Evolutionary conservation across 1,140 invertebrate genomes (phyloP).

Genomic region (Habropoda laboriosa): DNA sequence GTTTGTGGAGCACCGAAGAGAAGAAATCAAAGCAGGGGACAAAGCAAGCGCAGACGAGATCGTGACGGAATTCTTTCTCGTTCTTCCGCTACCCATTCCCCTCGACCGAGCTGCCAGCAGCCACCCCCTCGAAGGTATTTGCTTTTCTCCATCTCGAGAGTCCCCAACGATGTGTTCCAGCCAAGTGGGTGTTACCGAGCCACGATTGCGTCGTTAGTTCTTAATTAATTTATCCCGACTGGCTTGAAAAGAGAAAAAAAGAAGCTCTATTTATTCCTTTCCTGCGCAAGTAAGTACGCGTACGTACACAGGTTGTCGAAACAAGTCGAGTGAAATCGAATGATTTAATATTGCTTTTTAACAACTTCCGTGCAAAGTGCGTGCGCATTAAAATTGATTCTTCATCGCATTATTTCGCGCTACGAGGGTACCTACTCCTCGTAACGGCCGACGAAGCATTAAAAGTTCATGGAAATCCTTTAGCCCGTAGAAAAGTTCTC

Average conservation of each 20-base stretch:
- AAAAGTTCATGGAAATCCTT: slow-evolving; percentile 26
- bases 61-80: slow-evolving; percentile 74
- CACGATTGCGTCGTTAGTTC: slow-evolving; percentile 15
- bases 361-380: not conserved
- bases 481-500: slow-evolving; percentile 24
- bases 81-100: slow-evolving; percentile 53
- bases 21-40: slow-evolving; percentile 81
- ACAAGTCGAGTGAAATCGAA: not conserved
- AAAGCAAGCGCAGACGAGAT: slow-evolving; percentile 77
- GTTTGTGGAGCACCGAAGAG: slow-evolving; percentile 63
- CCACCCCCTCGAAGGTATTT: slow-evolving; percentile 51
- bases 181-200: slow-evolving; percentile 36
- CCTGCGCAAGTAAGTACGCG: no score
- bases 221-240: slow-evolving; percentile 40
- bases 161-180: slow-evolving; percentile 21
- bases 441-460: not conserved
- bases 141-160: slow-evolving; percentile 47
- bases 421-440: not conserved
- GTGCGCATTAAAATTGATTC: not conserved
- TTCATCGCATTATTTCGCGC: not conserved
- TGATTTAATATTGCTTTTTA: not conserved
- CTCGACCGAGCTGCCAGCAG: slow-evolving; percentile 16
- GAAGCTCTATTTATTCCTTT: no score
- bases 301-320: no score
- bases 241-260: not conserved